These are phyloP conservation scores for Bombus waltoni DNA, from an alignment of 1,140 invertebrate species.

Conservation along the genomic window DNA sequence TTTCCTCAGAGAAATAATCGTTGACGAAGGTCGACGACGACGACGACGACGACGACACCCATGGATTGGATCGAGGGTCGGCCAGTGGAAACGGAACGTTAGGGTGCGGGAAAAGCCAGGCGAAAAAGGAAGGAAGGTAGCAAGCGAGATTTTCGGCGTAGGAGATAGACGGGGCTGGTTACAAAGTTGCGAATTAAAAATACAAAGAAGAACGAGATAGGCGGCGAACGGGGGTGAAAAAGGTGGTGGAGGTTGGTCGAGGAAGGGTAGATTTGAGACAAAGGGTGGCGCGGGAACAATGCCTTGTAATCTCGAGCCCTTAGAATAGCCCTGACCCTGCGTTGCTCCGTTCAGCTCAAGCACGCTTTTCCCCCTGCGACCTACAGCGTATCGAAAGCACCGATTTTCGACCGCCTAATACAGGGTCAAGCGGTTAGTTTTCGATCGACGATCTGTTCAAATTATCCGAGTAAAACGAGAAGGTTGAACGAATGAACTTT, in stretches of 20 bases:
- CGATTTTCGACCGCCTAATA: constrained; percentile 45
- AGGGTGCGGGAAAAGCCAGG: neutral
- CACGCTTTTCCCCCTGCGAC: constrained; percentile 59
- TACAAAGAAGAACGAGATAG: constrained; percentile 76
- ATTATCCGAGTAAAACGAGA: constrained; percentile 61
- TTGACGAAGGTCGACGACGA: constrained; percentile 62
- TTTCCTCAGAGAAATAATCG: constrained; percentile 63
- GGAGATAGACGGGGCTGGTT: constrained; percentile 63
- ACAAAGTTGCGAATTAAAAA: constrained; percentile 80
- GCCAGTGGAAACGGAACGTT: constrained; percentile 22
- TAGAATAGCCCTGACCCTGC: constrained; percentile 74
- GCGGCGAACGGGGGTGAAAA: constrained; percentile 31
- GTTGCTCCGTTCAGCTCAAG: constrained; percentile 62
- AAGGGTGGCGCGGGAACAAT: constrained; percentile 80
- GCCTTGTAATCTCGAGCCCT: constrained; percentile 82
- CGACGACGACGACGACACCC: constrained; percentile 31
- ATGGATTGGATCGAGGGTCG: constrained; percentile 51
- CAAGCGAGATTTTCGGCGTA: neutral
- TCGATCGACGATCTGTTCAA: constrained; percentile 59
- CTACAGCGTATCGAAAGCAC: constrained; percentile 47
- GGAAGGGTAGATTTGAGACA: constrained; percentile 77
- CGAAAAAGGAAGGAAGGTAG: neutral
- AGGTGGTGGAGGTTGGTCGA: constrained; percentile 51
- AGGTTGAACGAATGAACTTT: constrained; percentile 77
- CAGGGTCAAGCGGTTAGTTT: neutral